Conservation (phyloP, 2,113 vertebrate genomes). For the Epinephelus moara region DNA sequence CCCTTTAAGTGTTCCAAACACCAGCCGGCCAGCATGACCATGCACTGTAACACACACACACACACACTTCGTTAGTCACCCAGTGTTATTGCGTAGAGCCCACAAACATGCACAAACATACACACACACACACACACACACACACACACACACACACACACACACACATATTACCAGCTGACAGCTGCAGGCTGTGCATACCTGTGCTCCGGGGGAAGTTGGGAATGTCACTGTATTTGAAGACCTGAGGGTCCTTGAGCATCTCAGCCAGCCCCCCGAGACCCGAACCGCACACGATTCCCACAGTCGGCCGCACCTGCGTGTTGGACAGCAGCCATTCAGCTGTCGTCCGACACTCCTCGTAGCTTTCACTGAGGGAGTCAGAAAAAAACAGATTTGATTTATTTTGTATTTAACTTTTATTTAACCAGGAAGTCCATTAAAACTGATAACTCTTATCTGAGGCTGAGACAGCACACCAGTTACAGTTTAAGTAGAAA, state of each 20-base stretch:
- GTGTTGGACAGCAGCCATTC: slow-evolving; percentile 87
- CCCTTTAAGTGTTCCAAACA: slow-evolving; percentile 91
- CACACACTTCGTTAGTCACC: slow-evolving; percentile 21
- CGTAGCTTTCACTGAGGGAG: slow-evolving; percentile 80
- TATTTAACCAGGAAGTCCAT: too few species aligned
- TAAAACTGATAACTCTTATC: too few species aligned
- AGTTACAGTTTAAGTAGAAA: too few species aligned
- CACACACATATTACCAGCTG: neutral
- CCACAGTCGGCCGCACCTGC: slow-evolving; percentile 84
- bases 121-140: slow-evolving; percentile 10
- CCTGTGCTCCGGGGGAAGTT: slow-evolving; percentile 89
- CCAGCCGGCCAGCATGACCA: slow-evolving; percentile 89
- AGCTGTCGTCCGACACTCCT: slow-evolving; percentile 83
- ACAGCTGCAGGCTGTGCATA: slow-evolving; percentile 32
- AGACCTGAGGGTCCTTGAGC: slow-evolving; percentile 83
- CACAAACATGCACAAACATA: neutral
- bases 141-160: slow-evolving; percentile 1
- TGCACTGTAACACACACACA: slow-evolving; percentile 82
- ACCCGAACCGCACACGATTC: slow-evolving; percentile 92
- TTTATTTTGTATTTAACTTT: too few species aligned
- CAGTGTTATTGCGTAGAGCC: neutral
- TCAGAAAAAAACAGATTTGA: neutral
- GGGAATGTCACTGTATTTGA: slow-evolving; percentile 90
- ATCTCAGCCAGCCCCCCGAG: slow-evolving; percentile 86
- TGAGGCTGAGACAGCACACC: too few species aligned